Conservation (phyloP, 2,888 invertebrate species). For the Drosophila pegasa region DNA sequence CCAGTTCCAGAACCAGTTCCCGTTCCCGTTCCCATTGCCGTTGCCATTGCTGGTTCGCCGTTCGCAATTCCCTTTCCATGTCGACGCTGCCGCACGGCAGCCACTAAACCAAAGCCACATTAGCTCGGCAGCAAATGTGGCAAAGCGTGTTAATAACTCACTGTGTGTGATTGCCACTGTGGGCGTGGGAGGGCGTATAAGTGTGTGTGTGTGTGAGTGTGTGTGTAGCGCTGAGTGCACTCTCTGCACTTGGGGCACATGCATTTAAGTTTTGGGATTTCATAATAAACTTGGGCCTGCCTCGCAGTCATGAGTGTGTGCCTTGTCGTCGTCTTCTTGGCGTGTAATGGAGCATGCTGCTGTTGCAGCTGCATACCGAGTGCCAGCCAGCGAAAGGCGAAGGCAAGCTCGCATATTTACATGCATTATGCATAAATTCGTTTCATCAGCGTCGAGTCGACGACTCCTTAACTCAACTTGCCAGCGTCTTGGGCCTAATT, state of each 20-base stretch:
- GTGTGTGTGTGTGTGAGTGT: conserved; percentile 19
- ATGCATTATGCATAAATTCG: conserved; percentile 76
- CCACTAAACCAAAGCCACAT: conserved; percentile 78
- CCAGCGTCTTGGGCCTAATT: conserved; percentile 69
- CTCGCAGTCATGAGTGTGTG: conserved; percentile 19
- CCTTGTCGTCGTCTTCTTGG: conserved; percentile 59
- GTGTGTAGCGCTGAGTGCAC: conserved; percentile 52
- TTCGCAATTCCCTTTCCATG: background rate
- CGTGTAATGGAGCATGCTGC: conserved; percentile 73
- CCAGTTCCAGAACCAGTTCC: conserved; percentile 13
- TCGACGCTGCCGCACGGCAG: conserved; percentile 56
- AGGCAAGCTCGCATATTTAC: conserved; percentile 57
- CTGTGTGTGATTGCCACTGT: conserved; percentile 38
- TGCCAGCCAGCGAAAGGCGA: conserved; percentile 32
- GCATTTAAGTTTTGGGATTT: conserved; percentile 79
- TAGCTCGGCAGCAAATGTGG: conserved; percentile 78
- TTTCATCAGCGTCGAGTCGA: conserved; percentile 63
- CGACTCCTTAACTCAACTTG: conserved; percentile 42
- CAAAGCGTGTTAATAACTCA: conserved; percentile 81
- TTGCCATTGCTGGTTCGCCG: background rate
- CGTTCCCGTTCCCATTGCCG: background rate
- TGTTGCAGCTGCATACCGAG: conserved; percentile 46
- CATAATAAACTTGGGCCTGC: conserved; percentile 65
- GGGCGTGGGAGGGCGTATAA: conserved; percentile 16
- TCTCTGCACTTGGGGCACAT: conserved; percentile 59